These are phyloP conservation scores for Synanthedon vespiformis DNA, from an alignment of 2,888 invertebrate genomes.

Conservation along the genomic window DNA sequence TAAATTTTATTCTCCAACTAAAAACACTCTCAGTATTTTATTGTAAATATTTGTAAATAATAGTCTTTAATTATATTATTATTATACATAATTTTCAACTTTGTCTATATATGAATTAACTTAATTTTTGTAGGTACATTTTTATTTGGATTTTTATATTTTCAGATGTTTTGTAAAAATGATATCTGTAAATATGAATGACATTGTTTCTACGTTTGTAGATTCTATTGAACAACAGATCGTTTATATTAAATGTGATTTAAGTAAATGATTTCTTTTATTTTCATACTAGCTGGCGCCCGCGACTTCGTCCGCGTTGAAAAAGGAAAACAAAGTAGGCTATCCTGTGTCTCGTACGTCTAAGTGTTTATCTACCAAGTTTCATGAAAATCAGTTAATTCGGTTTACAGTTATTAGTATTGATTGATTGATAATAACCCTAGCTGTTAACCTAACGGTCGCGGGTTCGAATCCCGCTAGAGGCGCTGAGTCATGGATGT, in stretches of 20 bases:
- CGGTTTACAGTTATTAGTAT: too few species aligned
- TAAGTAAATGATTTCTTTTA: not conserved
- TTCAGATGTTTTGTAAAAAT: conserved; percentile 32
- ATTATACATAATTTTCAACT: not conserved
- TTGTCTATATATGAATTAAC: not conserved
- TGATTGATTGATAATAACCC: too few species aligned
- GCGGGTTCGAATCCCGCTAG: too few species aligned
- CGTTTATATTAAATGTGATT: conserved; percentile 24
- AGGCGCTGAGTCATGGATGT: too few species aligned
- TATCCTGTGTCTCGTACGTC: too few species aligned
- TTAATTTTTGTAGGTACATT: conserved; percentile 21
- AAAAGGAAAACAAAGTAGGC: too few species aligned
- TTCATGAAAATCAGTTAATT: too few species aligned
- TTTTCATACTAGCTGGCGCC: too few species aligned
- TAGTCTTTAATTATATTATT: not conserved
- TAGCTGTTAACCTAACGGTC: too few species aligned
- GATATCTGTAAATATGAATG: conserved; percentile 47
- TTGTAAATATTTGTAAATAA: conserved; percentile 19
- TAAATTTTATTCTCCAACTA: too few species aligned
- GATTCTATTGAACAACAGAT: conserved; percentile 54
- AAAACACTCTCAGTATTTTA: conserved; percentile 16
- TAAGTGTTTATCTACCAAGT: too few species aligned
- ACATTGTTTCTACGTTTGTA: conserved; percentile 42
- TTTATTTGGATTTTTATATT: conserved; percentile 28
- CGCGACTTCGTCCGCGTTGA: too few species aligned